phyloP scores from a whole-genome alignment of 2,888 invertebrate species.

The Drosophila parthenogenetica region DNA sequence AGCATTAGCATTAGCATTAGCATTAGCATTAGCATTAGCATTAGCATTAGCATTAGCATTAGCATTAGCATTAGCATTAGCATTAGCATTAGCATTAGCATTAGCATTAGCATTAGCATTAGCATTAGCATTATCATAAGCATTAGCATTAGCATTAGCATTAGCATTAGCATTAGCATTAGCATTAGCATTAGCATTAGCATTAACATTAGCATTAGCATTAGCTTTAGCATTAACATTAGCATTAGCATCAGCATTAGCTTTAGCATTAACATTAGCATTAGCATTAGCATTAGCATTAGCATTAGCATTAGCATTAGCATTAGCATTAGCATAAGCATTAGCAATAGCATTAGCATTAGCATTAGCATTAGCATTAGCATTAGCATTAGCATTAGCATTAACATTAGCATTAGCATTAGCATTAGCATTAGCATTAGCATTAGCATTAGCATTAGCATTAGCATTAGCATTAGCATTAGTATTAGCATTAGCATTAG shows the following conservation, averaged over 20 bases:
- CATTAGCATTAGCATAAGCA: not conserved
- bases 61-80: slow-evolving; percentile 3
- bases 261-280: too few species aligned
- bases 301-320: not conserved
- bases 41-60: slow-evolving; percentile 2
- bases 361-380: too few species aligned
- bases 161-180: not conserved
- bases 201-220: not conserved
- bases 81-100: slow-evolving; percentile 4
- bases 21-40: slow-evolving; percentile 5
- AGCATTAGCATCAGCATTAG: too few species aligned
- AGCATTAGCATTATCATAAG: slow-evolving; percentile 4
- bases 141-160: slow-evolving; percentile 5
- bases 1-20: slow-evolving; percentile 8
- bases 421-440: too few species aligned
- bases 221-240: too few species aligned
- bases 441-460: too few species aligned
- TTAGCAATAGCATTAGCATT: too few species aligned
- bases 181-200: not conserved
- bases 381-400: too few species aligned
- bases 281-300: not conserved
- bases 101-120: slow-evolving; percentile 7
- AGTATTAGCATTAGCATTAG: too few species aligned
- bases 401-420: too few species aligned
- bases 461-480: too few species aligned